These are phyloP conservation scores for Stramonita haemastoma DNA, from an alignment of 2,888 invertebrate species.

Conservation along the genomic window DNA sequence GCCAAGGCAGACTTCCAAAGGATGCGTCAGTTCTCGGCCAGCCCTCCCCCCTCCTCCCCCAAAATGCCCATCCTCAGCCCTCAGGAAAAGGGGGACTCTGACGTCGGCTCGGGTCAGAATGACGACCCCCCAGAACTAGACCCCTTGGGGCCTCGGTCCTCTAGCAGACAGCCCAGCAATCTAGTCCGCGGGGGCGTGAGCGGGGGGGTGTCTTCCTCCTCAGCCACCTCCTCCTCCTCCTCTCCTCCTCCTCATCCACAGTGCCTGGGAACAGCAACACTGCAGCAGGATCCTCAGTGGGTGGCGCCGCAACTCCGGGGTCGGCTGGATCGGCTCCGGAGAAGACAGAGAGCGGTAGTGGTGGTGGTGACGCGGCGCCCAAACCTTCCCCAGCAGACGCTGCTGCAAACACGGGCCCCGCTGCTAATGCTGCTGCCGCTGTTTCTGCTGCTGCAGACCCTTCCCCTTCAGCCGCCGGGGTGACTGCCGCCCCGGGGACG, in stretches of 20 bases:
- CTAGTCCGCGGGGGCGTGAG: background rate
- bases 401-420: background rate
- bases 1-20: slow-evolving; percentile 42
- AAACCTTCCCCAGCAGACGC: background rate
- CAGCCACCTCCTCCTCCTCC: background rate
- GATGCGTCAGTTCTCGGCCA: slow-evolving; percentile 42
- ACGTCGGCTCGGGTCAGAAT: slow-evolving; percentile 51
- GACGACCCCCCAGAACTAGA: slow-evolving; percentile 68
- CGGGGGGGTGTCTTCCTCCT: background rate
- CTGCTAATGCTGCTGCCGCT: no score
- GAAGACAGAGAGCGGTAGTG: background rate
- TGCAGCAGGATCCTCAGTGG: background rate
- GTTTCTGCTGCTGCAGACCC: no score
- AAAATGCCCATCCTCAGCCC: slow-evolving; percentile 74
- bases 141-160: slow-evolving; percentile 41
- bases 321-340: slow-evolving; percentile 6
- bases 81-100: slow-evolving; percentile 62
- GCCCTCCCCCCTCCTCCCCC: slow-evolving; percentile 63
- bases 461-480: background rate
- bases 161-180: background rate
- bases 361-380: background rate
- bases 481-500: background rate
- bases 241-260: background rate
- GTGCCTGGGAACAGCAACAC: background rate
- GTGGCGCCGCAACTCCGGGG: background rate